A percentile compares a stretch with the other conserved stretches of the same genome.
Evolutionary conservation across 2,113 vertebrate genomes (phyloP).

Genomic region (Cephalopholis sonnerati): DNA sequence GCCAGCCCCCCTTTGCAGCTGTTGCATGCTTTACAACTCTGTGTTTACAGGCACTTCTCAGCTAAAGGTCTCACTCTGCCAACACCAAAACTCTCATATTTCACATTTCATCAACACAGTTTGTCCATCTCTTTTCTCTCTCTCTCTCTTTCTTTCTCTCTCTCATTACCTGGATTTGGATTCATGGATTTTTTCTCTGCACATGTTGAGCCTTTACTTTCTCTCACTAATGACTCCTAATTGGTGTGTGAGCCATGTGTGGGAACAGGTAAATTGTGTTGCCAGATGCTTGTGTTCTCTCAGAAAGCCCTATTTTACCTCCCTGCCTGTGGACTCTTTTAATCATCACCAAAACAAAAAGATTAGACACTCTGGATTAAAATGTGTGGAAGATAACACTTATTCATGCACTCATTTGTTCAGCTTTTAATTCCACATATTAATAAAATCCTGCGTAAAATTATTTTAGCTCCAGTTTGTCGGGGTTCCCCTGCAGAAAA

Average conservation of each 20-base stretch:
- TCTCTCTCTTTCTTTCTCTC: too few relatives aligned
- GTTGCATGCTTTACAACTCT: slow-evolving; percentile 85
- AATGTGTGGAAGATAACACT: slow-evolving; percentile 56
- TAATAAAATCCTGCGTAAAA: slow-evolving; percentile 64
- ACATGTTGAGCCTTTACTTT: slow-evolving; percentile 55
- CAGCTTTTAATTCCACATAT: slow-evolving; percentile 64
- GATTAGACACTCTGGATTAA: slow-evolving; percentile 75
- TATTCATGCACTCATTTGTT: slow-evolving; percentile 63
- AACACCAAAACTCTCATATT: slow-evolving; percentile 53
- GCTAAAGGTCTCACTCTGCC: slow-evolving; percentile 55
- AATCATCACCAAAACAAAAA: slow-evolving; percentile 83
- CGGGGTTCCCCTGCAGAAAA: slow-evolving; percentile 65
- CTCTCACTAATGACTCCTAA: slow-evolving; percentile 69
- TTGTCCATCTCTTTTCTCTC: background rate
- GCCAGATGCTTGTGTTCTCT: slow-evolving; percentile 81
- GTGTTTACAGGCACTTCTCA: slow-evolving; percentile 76
- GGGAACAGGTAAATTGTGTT: slow-evolving; percentile 76
- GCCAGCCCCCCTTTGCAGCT: slow-evolving; percentile 90
- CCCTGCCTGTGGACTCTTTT: slow-evolving; percentile 75
- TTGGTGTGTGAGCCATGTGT: slow-evolving; percentile 76
- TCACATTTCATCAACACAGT: slow-evolving; percentile 45
- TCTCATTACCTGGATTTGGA: slow-evolving; percentile 27
- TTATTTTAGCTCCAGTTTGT: slow-evolving; percentile 69
- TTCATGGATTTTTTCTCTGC: background rate
- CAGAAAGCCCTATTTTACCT: slow-evolving; percentile 68